phyloP scores from a whole-genome alignment of 2,113 vertebrate species.

The Mobula hypostoma region DNA sequence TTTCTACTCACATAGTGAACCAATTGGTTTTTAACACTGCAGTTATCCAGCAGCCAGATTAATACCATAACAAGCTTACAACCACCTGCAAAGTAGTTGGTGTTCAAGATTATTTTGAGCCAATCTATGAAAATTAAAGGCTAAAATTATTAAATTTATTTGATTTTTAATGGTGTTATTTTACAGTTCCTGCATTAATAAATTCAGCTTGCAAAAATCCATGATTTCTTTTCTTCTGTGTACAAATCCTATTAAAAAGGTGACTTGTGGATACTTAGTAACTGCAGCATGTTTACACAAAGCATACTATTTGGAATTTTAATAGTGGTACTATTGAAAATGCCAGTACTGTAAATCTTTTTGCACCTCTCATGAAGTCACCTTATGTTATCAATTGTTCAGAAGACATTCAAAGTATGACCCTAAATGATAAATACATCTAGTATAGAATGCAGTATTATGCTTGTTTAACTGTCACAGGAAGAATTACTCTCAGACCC shows the following conservation, averaged over 20 bases:
- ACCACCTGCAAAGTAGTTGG: not conserved
- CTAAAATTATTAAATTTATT: constrained; percentile 1
- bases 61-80: not conserved
- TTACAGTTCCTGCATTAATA: not conserved
- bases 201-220: not conserved
- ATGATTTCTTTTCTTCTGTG: not conserved
- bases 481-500: not conserved
- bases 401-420: not conserved
- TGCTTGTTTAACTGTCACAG: too few relatives aligned
- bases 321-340: not conserved
- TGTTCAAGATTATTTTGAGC: not conserved
- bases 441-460: not conserved
- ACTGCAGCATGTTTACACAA: not conserved
- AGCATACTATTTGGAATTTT: not conserved
- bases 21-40: not conserved
- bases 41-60: not conserved
- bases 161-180: not conserved
- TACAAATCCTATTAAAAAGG: not conserved
- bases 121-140: not conserved
- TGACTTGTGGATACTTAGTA: not conserved
- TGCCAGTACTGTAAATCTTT: not conserved
- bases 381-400: not conserved
- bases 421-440: not conserved
- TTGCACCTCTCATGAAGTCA: not conserved
- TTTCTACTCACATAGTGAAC: not conserved